A percentile compares a stretch with the other conserved stretches of the same genome.
phyloP scores from a whole-genome alignment of 2,888 invertebrate species.

The Eurytoma californica region DNA sequence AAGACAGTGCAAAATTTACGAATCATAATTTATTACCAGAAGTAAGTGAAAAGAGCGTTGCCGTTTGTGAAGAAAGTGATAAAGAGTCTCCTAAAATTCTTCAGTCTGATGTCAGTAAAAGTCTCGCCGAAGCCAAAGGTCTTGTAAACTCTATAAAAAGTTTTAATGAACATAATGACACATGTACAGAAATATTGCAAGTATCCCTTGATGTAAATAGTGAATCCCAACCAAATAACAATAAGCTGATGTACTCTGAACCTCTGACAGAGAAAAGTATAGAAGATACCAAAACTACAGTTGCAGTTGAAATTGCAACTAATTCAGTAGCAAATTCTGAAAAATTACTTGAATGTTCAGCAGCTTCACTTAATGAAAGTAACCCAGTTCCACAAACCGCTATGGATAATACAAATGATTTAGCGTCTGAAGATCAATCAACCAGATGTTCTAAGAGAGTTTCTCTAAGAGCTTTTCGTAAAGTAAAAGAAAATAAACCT shows the following conservation, averaged over 20 bases:
- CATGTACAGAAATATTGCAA: background rate
- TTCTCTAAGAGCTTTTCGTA: background rate
- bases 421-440: background rate
- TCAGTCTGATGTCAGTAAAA: background rate
- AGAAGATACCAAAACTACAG: constrained; percentile 1
- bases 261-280: background rate
- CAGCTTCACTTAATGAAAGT: background rate
- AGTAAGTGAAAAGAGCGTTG: constrained; percentile 9
- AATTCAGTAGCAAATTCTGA: too few species aligned
- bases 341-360: background rate
- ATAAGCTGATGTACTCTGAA: background rate
- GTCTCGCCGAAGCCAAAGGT: background rate
- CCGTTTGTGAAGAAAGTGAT: background rate
- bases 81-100: background rate
- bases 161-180: constrained; percentile 3
- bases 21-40: background rate
- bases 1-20: constrained; percentile 4
- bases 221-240: background rate
- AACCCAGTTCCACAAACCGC: background rate
- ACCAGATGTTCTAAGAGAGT: constrained; percentile 1
- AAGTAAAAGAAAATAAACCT: constrained; percentile 22
- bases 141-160: background rate
- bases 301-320: too few species aligned
- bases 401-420: background rate
- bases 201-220: background rate